A percentile compares a stretch with the other conserved stretches of the same genome.
Conservation (phyloP, 64 coral and sea anemone species). For the Hydrozoanthus tunicans region DNA sequence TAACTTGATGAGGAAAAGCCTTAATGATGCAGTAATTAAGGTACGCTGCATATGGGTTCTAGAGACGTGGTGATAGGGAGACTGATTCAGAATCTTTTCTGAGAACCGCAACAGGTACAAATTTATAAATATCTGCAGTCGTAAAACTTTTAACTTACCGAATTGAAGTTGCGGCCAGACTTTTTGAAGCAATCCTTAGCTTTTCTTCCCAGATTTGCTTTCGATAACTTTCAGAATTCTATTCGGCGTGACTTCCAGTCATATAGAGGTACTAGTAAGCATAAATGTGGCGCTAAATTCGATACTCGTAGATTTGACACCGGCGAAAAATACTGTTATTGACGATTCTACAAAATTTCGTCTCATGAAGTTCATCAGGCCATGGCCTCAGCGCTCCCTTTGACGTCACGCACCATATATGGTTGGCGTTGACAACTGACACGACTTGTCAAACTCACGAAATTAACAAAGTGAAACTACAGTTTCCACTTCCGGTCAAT, state of each 20-base stretch:
- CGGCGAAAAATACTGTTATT: conserved; percentile 42
- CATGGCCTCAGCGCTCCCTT: conserved; percentile 72
- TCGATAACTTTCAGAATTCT: neutral
- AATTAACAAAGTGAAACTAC: neutral
- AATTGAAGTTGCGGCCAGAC: conserved; percentile 13
- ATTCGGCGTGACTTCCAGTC: neutral
- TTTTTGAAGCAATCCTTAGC: neutral
- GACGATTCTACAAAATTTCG: conserved; percentile 66
- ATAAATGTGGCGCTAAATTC: conserved; percentile 49
- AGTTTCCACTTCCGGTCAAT: conserved; percentile 59
- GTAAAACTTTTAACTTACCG: conserved; percentile 55
- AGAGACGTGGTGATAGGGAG: neutral
- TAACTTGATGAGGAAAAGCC: neutral
- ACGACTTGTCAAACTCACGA: conserved; percentile 31
- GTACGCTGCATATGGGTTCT: neutral
- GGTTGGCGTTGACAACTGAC: conserved; percentile 62
- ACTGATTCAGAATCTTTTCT: neutral
- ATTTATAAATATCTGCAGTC: conserved; percentile 22
- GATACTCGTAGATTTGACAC: conserved; percentile 2
- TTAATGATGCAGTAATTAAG: neutral
- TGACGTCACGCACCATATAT: conserved; percentile 92
- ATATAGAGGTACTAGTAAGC: conserved; percentile 7
- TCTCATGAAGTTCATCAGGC: conserved; percentile 58
- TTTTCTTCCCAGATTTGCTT: neutral
- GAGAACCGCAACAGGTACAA: conserved; percentile 55